These are phyloP conservation scores for Danionella cerebrum DNA, from an alignment of 2,113 vertebrate species.

Conservation along the genomic window DNA sequence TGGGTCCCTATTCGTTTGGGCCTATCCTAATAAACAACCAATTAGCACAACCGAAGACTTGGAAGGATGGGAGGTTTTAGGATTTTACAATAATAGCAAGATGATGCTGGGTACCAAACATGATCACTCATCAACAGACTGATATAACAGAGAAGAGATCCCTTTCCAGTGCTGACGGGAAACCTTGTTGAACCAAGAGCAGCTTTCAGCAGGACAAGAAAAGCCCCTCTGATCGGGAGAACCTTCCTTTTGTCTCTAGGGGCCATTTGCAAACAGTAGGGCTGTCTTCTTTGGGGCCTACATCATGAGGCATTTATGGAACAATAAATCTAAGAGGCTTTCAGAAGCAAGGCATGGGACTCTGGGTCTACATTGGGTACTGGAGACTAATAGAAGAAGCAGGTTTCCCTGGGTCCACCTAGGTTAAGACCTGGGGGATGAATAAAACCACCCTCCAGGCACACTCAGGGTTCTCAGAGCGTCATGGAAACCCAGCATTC, in stretches of 20 bases:
- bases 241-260: conserved; percentile 49
- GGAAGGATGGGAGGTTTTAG: conserved; percentile 47
- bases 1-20: conserved; percentile 46
- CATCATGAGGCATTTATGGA: conserved; percentile 60
- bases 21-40: conserved; percentile 52
- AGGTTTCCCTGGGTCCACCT: background rate
- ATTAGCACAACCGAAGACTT: conserved; percentile 58
- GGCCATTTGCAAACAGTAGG: conserved; percentile 56
- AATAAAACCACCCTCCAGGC: conserved; percentile 36
- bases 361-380: conserved; percentile 12
- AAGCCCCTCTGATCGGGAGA: conserved; percentile 18
- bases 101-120: conserved; percentile 23
- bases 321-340: conserved; percentile 61
- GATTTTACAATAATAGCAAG: conserved; percentile 42
- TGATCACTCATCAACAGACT: conserved; percentile 6
- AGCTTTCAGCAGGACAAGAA: conserved; percentile 18
- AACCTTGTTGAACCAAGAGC: conserved; percentile 21
- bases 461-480: conserved; percentile 47
- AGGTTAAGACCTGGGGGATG: background rate
- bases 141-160: background rate
- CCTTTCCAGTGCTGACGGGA: background rate
- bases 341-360: conserved; percentile 28
- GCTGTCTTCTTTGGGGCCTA: conserved; percentile 43
- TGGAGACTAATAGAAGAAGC: background rate
- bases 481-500: conserved; percentile 71